Conservation (phyloP, 2,113 vertebrate species). For the Gavia stellata region DNA sequence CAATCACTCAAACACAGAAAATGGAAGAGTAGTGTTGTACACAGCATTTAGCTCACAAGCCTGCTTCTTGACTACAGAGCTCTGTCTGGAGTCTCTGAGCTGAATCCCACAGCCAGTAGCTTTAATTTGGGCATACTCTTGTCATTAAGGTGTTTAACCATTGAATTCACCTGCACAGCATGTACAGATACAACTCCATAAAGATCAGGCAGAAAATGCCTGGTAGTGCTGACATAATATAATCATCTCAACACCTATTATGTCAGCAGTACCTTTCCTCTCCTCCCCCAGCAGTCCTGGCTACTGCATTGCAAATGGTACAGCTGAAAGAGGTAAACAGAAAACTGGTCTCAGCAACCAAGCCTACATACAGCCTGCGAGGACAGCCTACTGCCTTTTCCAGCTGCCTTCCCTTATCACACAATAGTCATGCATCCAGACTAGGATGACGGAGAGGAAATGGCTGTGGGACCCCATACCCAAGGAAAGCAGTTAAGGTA, state of each 20-base stretch:
- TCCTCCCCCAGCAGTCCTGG: not conserved
- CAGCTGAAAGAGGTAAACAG: not conserved
- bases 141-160: not conserved
- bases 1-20: not conserved
- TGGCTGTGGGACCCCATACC: not conserved
- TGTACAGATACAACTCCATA: not conserved
- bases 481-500: not conserved
- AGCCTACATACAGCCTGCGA: not conserved
- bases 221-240: not conserved
- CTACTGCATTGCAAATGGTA: not conserved
- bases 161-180: not conserved
- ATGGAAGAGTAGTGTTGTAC: not conserved
- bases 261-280: not conserved
- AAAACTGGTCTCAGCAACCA: not conserved
- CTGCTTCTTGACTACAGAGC: not conserved
- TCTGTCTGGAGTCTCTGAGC: not conserved
- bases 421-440: not conserved
- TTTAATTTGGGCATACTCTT: not conserved
- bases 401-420: not conserved
- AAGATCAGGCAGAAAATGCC: not conserved
- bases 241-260: not conserved
- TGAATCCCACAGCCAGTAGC: not conserved
- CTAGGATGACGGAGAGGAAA: not conserved
- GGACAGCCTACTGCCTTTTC: not conserved
- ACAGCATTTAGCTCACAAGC: not conserved